Evolutionary conservation across 2,797 vertebrate genomes (phyloP), one percentile per base, ranked within the genome.

Genomic region (Phataginus tricuspis): DNA sequence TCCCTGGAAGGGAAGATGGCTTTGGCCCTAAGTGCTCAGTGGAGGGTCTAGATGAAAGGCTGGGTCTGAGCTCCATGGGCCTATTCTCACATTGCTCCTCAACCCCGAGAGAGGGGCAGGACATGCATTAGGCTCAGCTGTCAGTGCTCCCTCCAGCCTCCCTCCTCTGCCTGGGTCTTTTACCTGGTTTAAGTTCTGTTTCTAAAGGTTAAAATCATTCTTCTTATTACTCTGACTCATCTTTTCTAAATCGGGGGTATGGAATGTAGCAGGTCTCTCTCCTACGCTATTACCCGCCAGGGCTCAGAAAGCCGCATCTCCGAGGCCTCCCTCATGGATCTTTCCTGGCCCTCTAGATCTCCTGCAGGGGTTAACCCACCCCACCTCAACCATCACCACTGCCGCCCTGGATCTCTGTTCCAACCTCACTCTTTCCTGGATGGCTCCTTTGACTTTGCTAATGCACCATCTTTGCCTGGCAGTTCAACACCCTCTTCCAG

Each of bases 161-260:
- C 68, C 57, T 77, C 29, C 21, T 92, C 75, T 93, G 66, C 79
- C 71, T 74, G 57, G 63, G 57, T 79, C 78, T 85, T 57, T 86
- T 85, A 83, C 71, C 88, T 74, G 51, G 59, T 1, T 68, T n/a
- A 96, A 93, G 29, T 71, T 68, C 86, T 23, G 1, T 91, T 95
- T 90, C 84, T 63, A 91, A 95, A 94, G 83, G 93, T 71, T 96
- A 95, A 96, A 88, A 91, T 89, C 79, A 59, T 82, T 95, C 59
- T 49, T 86, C 64, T 91, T 85, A 88, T 84, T 92, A 66, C 16
- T 94, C 94, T 94, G 95, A 96, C 75, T 96, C 95, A 97, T 94
- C 75, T 93, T 84, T 96, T 84, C 75, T 95, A 83, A 95, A 90
- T 95, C 0, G 4, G 55, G 16, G 68, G 66, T 66, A 34, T 91